phyloP scores from a whole-genome alignment of 2,113 vertebrate genomes.

The Salminus brasiliensis region DNA sequence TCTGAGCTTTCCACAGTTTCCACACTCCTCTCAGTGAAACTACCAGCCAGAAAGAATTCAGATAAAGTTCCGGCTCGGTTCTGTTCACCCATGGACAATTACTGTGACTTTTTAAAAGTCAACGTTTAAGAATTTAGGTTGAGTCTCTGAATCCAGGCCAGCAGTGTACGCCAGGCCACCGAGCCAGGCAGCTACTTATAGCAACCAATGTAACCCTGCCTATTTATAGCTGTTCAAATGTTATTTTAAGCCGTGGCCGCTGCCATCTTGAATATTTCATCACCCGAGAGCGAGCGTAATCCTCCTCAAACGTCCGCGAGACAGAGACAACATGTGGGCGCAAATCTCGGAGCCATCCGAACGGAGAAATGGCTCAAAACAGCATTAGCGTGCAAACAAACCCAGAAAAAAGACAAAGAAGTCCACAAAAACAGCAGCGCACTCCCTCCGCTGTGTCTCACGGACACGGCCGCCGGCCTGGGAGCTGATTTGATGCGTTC shows the following conservation, averaged over 20 bases:
- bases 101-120: too few species aligned
- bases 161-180: neutral
- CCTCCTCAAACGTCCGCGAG: conserved; percentile 26
- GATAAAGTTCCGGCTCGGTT: too few species aligned
- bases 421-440: conserved; percentile 10
- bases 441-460: neutral
- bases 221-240: conserved; percentile 18
- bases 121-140: too few species aligned
- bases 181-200: neutral
- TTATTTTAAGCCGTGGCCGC: conserved; percentile 18
- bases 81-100: too few species aligned
- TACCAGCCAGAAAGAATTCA: too few species aligned
- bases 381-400: conserved; percentile 27
- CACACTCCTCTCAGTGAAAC: too few species aligned
- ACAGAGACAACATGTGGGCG: conserved; percentile 1
- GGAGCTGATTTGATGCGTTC: conserved; percentile 24
- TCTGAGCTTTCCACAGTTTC: too few species aligned
- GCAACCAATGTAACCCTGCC: neutral
- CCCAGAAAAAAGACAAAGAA: neutral
- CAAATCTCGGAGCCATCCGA: conserved; percentile 20
- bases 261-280: conserved; percentile 35
- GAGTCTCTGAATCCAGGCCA: neutral
- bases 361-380: conserved; percentile 18
- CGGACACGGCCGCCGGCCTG: conserved; percentile 4
- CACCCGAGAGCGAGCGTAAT: conserved; percentile 10